These are phyloP conservation scores for Copidosoma aretas DNA, from an alignment of 2,888 invertebrate species.

Conservation along the genomic window DNA sequence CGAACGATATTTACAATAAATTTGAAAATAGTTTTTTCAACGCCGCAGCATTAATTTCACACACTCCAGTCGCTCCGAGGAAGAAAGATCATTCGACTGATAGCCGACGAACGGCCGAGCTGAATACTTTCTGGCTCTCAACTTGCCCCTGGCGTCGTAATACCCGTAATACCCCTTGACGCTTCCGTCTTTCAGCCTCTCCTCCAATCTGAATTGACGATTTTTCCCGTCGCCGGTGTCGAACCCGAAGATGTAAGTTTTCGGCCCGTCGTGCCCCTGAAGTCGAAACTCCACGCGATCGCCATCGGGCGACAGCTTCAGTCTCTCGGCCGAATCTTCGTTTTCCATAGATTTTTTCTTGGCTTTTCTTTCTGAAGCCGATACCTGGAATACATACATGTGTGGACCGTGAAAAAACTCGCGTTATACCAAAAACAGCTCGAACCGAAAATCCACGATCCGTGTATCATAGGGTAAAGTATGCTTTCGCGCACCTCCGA, in stretches of 20 bases:
- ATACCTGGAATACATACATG: conserved; percentile 21
- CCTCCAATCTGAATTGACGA: conserved; percentile 82
- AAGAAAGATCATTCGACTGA: conserved; percentile 53
- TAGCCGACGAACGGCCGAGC: conserved; percentile 77
- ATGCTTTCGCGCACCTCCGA: neutral
- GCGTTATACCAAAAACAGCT: no score
- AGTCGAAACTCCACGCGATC: conserved; percentile 78
- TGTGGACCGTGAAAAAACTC: no score
- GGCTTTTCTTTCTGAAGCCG: conserved; percentile 17
- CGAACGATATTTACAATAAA: no score
- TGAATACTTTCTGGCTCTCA: conserved; percentile 77
- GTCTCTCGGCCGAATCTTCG: conserved; percentile 5
- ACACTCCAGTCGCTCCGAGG: conserved; percentile 4
- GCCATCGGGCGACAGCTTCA: conserved; percentile 50
- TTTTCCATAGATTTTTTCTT: conserved; percentile 16
- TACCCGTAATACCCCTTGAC: conserved; percentile 84
- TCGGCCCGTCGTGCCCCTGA: conserved; percentile 82
- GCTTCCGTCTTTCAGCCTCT: conserved; percentile 76
- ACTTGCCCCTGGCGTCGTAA: conserved; percentile 77
- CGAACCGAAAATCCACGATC: no score
- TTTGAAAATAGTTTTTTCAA: conserved; percentile 4
- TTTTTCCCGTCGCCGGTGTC: conserved; percentile 84
- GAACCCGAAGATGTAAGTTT: conserved; percentile 83
- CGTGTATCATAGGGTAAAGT: no score
- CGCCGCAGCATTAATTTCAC: conserved; percentile 17